Evolutionary conservation across 2,797 vertebrate genomes (phyloP), one percentile per base, ranked within the genome.

Genomic region (Arnoldichthys spilopterus): DNA sequence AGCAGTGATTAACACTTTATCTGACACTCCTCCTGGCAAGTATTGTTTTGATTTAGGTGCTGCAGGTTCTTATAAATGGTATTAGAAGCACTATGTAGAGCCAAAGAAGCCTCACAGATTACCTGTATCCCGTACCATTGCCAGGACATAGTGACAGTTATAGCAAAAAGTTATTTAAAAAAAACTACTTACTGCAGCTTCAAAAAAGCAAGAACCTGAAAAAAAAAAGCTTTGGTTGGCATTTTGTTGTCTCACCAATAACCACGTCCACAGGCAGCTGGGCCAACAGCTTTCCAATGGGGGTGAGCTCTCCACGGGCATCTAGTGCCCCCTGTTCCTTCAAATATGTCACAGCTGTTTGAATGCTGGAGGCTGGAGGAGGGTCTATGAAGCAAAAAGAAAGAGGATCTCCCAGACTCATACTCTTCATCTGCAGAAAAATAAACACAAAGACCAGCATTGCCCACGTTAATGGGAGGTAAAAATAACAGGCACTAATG

Each of bases 261-360:
- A 98, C 96, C 26, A 98, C 95, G 0, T 98, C 97, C 24, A 98
- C 96, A 0, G 97, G 97, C 9, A 98, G 90, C 78, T 96, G 94
- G 26, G 97, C 93, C 88, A 98, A 86, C 61, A 98, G 87, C 26
- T 82, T 92, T n/a, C 97, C 97, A 0, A 98, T 95, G 11, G 95
- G 92, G 0, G 96, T 98, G 79, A 98, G 92, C 22, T 94, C 89
- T 75, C 92, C 91, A 0, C 61, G 81, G 8, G 77, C 43, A 45
- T 98, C 95, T 58, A 98, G 89, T 0, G 96, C 97, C 1, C 97
- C 96, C 89, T 98, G 97, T 6, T 96, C 94, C 80, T 83, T 93
- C 47, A 98, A 92, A 79, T 97, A 98, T 0, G 89, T 87, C 59
- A 98, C 78, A 2, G 97, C 96, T 0, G 93, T 95, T 86, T 97